Evolutionary conservation across 1,140 invertebrate genomes (phyloP).

Genomic region (Anoplophora glabripennis): DNA sequence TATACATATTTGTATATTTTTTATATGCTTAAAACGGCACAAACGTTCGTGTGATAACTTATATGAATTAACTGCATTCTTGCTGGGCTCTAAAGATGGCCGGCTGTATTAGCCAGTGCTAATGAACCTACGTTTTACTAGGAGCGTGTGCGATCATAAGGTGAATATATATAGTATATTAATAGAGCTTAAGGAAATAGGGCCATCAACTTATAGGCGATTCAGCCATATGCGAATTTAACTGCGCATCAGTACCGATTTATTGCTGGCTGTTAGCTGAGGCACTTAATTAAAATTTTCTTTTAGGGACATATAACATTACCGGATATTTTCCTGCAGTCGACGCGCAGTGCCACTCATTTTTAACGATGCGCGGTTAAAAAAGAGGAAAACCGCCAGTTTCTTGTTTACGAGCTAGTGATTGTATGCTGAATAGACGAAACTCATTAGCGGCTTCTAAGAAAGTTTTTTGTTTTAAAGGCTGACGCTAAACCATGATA

Average conservation of each 20-base stretch:
- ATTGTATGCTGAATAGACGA: no score
- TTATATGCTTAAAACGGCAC: neutral
- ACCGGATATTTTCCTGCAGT: conserved; percentile 3
- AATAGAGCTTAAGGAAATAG: conserved; percentile 18
- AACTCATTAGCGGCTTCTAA: no score
- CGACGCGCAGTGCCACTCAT: neutral
- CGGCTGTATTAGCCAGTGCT: conserved; percentile 12
- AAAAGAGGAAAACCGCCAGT: no score
- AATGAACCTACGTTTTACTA: conserved; percentile 8
- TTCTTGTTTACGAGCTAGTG: no score
- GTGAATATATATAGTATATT: conserved; percentile 21
- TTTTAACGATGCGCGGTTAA: no score
- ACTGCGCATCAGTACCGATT: conserved; percentile 14
- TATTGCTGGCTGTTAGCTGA: conserved; percentile 11
- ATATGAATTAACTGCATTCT: conserved; percentile 7
- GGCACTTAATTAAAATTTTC: conserved; percentile 19
- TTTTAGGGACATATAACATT: conserved; percentile 12
- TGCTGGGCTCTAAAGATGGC: conserved; percentile 10
- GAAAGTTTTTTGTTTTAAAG: no score
- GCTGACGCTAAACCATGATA: no score
- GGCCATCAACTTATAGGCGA: conserved; percentile 9
- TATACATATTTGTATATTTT: no score
- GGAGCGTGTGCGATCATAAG: conserved; percentile 14
- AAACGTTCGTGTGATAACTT: conserved; percentile 9
- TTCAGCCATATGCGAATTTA: conserved; percentile 14